phyloP scores from a whole-genome alignment of 2,888 invertebrate genomes.

The Cartodere bifasciata region DNA sequence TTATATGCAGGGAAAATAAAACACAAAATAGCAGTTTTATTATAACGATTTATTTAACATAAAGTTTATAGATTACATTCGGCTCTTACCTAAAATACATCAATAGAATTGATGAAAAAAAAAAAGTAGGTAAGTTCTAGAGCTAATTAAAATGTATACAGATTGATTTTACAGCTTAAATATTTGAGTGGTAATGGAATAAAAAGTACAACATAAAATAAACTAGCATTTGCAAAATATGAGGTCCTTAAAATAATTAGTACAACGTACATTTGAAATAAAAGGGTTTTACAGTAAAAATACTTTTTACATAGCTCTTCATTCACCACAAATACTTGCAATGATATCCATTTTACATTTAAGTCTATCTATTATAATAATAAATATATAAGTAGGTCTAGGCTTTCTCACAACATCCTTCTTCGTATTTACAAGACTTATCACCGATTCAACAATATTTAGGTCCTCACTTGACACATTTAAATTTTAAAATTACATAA shows the following conservation, averaged over 20 bases:
- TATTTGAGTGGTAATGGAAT: slow-evolving; percentile 17
- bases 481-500: slow-evolving; percentile 16
- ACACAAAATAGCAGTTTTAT: slow-evolving; percentile 14
- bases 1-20: too few species aligned
- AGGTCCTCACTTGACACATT: slow-evolving; percentile 17
- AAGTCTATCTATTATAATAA: slow-evolving; percentile 28
- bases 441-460: neutral
- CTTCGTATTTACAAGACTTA: slow-evolving; percentile 19
- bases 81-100: slow-evolving; percentile 26
- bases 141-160: slow-evolving; percentile 21
- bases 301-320: slow-evolving; percentile 28
- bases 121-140: slow-evolving; percentile 21
- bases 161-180: slow-evolving; percentile 23
- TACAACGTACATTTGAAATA: slow-evolving; percentile 13
- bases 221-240: neutral
- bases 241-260: too few species aligned
- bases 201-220: slow-evolving; percentile 10
- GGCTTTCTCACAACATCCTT: slow-evolving; percentile 16
- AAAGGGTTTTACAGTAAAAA: slow-evolving; percentile 27
- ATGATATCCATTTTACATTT: slow-evolving; percentile 31
- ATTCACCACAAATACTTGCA: slow-evolving; percentile 24
- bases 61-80: slow-evolving; percentile 26
- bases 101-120: slow-evolving; percentile 24
- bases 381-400: slow-evolving; percentile 31
- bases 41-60: slow-evolving; percentile 27